Evolutionary conservation across 2,113 vertebrate species (phyloP), one percentile per base, ranked within the genome.

Genomic region (Brachirus orientalis): DNA sequence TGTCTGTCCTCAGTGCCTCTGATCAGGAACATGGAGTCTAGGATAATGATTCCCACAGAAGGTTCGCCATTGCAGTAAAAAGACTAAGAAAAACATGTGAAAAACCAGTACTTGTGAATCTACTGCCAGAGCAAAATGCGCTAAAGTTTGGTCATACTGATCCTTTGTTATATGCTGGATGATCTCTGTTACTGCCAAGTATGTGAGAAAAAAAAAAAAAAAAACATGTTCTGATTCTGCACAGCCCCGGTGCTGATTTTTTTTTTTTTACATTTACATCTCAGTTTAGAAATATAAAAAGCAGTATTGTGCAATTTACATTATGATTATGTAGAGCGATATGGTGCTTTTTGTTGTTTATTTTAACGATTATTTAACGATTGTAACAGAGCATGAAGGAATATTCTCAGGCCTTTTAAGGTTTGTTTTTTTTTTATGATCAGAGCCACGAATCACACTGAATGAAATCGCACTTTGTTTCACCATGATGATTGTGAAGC

Each of bases 11-110:
- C 91, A 99, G 97, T 98, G 18, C 97, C 97, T 19, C 84, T 99
- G 77, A 94, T 98, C 56, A 94, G 94, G 60, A 95, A 88, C 82
- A 97, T 99, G 96, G 95, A 97, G 71, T 98, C 96, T 0, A 93
- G 97, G 67, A 96, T 99, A 72, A 97, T 99, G 96, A 98, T 98
- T 44, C 96, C 97, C 1, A 92, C 95, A 80, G 93, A 93, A 86
- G 95, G 92, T 77, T 99, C 97, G 0, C 96, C 96, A 6, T 90
- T 99, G 61, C 96, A 98, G 65, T 99, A 57, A 80, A 43, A 71
- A 17, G 28, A 38, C 0, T 9, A 62, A 50, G 14, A 3, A 37
- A 18, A 56, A n/a, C 54, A 28, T 19, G 8, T 55, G 3, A 6
- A 7, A 8, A 13, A 38, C 63, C 4, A 11, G 7, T 67, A 33